Evolutionary conservation across 2,888 invertebrate species (phyloP), one percentile per base, ranked within the genome.

Genomic region (Muschampia plurimacula): DNA sequence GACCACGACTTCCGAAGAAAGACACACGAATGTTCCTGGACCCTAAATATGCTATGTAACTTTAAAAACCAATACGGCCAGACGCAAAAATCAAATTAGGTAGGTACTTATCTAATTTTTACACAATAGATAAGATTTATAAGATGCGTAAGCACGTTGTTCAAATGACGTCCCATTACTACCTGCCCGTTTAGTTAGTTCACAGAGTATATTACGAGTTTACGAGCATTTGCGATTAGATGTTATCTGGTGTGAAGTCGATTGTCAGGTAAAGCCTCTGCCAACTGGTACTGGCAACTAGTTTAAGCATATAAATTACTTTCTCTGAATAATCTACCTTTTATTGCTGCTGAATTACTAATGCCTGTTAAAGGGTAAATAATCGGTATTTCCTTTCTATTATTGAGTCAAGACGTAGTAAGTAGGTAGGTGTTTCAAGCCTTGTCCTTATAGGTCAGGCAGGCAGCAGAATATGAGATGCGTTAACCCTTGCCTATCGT

Each of bases 221-320:
- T 41, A 41, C 62, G 39, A 63, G 15, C 15, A 55, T 4, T 57
- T 10, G 28, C 41, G 55, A 57, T 36, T n/a, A 15, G 67, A 67
- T 67, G 39, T 57, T 67, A 67, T 67, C 67, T 39, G 67, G 67
- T 67, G 67, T 67, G 67, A 67, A 67, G 67, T 67, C 55, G 55
- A 67, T 22, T 67, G 64, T 62, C 64, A 41, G 66, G 55, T n/a
- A 22, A 22, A 22, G 55, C 55, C 66, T 36, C 15, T 66, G 66
- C 66, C 66, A 66, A 66, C 52, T 66, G 32, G 65, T 46, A 32
- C 28, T 59, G 52, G 39, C 36, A 15, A 66, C 22, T 66, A 55
- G 36, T 36, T 66, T 39, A 66, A 22, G 36, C 66, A 66, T 66
- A 36, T 13, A 55, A 66, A 66, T 66, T 55, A 55, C 66, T 66